Base-by-base conservation (phyloP, 2,888 invertebrate species). In the Chaitophorus viminalis region DNA sequence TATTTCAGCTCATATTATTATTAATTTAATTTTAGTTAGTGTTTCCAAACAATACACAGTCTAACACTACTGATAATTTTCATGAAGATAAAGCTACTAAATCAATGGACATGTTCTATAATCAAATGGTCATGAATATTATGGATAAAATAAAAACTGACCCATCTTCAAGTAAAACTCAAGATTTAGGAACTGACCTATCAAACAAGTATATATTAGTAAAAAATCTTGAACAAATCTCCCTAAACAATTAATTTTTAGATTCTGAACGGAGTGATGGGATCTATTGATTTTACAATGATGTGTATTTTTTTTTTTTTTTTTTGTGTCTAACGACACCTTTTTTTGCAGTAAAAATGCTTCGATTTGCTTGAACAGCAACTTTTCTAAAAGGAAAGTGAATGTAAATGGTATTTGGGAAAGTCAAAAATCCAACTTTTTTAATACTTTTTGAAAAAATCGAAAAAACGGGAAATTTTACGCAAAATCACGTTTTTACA, bases 111-210 rank as follows among this genome's bases (percentile, higher is more conserved):
- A 91, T 92, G 0, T 90, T 93, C 11, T 92, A 92, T 4, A 92
- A 92, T 89, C 92, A 92, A 90, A 92, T 93, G 91, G 93, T 93
- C 8, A 92, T 92, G 3, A 92, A 91, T 89, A 93, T 93, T 33
- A 92, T 93, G 90, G 92, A 92, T 6, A 93, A 93, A 90, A 92
- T 93, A 74, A 87, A 87, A 31, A 75, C 39, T 46, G 74, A 75
- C 6, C 60, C 54, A 60, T 74, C 74, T 46, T 79, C 60, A 74
- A 87, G 29, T 87, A 65, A 39, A 74, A 31, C 25, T 31, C 60
- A 72, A 60, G 74, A 74, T 81, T 74, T 46, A 81, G 74, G n/a
- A 74, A 31, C 65, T 72, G 81, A 65, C 31, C 65, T 46, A 25
- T 4, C 72, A 46, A 31, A 8, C 54, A 81, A 87, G 87, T 87